Percentiles rank a stretch among this genome's conserved stretches.
Evolutionary conservation across 1,140 invertebrate species (phyloP).

Genomic region (Apocrypta bakeri): DNA sequence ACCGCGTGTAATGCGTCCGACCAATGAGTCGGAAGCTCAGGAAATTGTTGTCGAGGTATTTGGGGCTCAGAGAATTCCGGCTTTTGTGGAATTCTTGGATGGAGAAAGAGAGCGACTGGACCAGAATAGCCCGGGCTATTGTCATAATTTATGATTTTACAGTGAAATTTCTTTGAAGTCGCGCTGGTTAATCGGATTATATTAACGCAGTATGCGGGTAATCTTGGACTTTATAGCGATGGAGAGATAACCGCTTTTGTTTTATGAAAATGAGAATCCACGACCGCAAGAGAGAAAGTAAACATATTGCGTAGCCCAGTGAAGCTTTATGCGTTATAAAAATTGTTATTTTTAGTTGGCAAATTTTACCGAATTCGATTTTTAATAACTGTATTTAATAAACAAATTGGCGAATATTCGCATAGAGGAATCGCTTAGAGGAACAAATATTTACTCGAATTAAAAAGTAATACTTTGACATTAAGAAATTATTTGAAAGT

Average conservation of each 20-base stretch:
- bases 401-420: too few species aligned
- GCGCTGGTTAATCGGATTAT: conserved; percentile 30
- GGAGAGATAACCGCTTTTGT: conserved; percentile 10
- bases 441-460: too few species aligned
- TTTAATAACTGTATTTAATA: too few species aligned
- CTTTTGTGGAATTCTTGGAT: conserved; percentile 35
- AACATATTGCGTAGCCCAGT: background rate
- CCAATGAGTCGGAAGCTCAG: conserved; percentile 21
- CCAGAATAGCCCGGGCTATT: conserved; percentile 1
- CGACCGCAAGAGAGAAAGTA: background rate
- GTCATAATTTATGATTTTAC: conserved; percentile 43
- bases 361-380: too few species aligned
- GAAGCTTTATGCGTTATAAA: background rate
- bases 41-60: conserved; percentile 33
- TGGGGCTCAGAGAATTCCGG: conserved; percentile 6
- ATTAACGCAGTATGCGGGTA: conserved; percentile 31
- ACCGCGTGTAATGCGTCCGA: background rate
- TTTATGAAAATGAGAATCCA: conserved; percentile 23
- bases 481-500: too few species aligned
- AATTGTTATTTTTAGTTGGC: background rate
- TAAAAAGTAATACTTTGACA: too few species aligned
- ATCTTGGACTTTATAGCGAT: conserved; percentile 13
- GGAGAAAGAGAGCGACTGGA: background rate
- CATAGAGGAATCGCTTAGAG: too few species aligned
- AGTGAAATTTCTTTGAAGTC: conserved; percentile 41